A percentile compares a stretch with the other conserved stretches of the same genome.
Evolutionary conservation across 2,113 vertebrate species (phyloP).

Genomic region (Atractosteus spatula): DNA sequence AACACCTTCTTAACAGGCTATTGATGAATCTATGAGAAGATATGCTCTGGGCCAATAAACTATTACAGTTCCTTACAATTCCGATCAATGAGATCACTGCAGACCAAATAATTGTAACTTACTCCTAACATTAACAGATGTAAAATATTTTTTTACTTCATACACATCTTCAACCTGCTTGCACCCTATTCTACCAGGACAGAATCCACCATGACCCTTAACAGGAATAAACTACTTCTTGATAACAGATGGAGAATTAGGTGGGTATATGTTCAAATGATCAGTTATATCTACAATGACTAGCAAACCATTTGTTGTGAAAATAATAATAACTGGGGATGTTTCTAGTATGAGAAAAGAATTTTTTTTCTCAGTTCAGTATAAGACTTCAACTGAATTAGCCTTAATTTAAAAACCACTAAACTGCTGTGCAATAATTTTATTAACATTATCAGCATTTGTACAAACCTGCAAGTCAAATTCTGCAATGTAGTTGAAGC

Average conservation of each 20-base stretch:
- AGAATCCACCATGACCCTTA: no score
- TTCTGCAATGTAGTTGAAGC: slow-evolving; percentile 41
- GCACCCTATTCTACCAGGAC: no score
- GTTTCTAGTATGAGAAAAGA: background rate
- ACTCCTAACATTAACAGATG: slow-evolving; percentile 11
- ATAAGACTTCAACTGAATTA: no score
- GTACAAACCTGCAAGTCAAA: no score
- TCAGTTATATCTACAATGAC: background rate
- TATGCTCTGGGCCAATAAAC: slow-evolving; percentile 42
- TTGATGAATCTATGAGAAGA: background rate
- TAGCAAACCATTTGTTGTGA: no score
- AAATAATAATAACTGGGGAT: background rate
- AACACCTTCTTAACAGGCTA: no score
- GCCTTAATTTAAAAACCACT: no score
- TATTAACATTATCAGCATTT: no score
- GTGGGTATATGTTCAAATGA: background rate
- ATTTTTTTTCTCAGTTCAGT: no score
- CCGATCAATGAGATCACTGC: slow-evolving; percentile 46
- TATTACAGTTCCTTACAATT: slow-evolving; percentile 54
- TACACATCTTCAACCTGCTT: background rate
- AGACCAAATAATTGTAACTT: slow-evolving; percentile 41
- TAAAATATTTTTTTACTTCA: background rate
- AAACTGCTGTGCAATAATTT: no score
- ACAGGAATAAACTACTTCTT: no score
- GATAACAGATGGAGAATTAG: no score